These are phyloP conservation scores for Rhinoraja longicauda DNA, from an alignment of 2,797 vertebrate genomes.

Conservation along the genomic window DNA sequence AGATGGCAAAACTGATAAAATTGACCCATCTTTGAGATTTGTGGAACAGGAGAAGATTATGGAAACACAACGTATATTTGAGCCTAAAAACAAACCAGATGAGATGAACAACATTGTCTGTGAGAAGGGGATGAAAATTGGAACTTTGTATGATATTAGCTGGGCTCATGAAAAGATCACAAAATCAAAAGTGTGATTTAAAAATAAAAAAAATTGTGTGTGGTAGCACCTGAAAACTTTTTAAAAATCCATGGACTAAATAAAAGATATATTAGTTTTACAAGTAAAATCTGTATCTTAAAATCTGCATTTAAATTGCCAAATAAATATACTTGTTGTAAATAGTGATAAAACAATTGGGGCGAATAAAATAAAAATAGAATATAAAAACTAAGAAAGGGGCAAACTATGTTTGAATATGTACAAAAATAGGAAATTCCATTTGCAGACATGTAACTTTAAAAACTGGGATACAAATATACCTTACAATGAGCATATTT, in stretches of 20 bases:
- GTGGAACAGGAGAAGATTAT: not conserved
- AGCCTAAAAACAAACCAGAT: not conserved
- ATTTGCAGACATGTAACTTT: not conserved
- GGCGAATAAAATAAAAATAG: not conserved
- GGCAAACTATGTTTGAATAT: not conserved
- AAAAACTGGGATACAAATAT: not conserved
- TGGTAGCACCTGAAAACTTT: not conserved
- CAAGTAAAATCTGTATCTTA: not conserved
- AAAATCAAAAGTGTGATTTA: no score
- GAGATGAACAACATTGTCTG: not conserved
- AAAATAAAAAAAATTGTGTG: no score
- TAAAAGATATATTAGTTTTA: not conserved
- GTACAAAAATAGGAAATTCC: constrained; percentile 3
- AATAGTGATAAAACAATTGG: not conserved
- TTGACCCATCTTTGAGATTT: no score
- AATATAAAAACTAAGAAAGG: not conserved
- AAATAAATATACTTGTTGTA: not conserved
- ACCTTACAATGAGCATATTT: not conserved
- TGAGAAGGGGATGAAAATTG: not conserved
- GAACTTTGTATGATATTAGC: not conserved
- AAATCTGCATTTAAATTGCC: not conserved
- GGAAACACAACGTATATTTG: not conserved
- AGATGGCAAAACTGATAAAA: no score
- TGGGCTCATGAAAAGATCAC: not conserved
- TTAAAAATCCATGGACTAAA: not conserved